Evolutionary conservation across 2,888 invertebrate genomes (phyloP).

Genomic region (Clusia tigrina): DNA sequence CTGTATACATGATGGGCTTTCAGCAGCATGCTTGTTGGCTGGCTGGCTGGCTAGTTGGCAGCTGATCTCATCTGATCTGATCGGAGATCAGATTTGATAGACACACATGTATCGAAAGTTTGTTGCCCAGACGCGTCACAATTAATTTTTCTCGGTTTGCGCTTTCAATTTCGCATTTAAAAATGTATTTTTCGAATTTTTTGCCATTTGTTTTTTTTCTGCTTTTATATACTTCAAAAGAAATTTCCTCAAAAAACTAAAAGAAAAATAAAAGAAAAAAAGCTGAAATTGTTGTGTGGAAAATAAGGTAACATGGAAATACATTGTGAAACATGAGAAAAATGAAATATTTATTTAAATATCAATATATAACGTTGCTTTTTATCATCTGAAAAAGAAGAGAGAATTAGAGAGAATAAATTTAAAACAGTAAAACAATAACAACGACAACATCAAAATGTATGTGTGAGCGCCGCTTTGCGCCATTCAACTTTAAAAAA

Average conservation of each 20-base stretch:
- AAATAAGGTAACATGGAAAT: constrained; percentile 65
- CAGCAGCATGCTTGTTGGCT: too few species aligned
- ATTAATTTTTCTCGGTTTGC: too few species aligned
- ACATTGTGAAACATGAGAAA: constrained; percentile 66
- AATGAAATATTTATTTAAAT: constrained; percentile 15
- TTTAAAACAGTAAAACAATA: constrained; percentile 21
- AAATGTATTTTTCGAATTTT: too few species aligned
- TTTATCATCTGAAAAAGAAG: constrained; percentile 25
- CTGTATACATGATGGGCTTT: too few species aligned
- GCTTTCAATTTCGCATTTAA: too few species aligned
- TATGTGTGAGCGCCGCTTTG: constrained; percentile 53
- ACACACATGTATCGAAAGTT: constrained; percentile 25
- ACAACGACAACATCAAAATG: constrained; percentile 36
- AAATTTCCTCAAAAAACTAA: constrained; percentile 26
- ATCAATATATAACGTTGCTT: constrained; percentile 32
- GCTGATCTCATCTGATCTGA: too few species aligned
- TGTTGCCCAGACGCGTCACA: too few species aligned
- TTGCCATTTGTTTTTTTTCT: constrained; percentile 30
- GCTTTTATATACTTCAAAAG: too few species aligned
- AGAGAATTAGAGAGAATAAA: constrained; percentile 18
- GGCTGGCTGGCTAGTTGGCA: too few species aligned
- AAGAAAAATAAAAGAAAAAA: constrained; percentile 38
- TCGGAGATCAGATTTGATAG: too few species aligned
- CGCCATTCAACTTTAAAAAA: constrained; percentile 36
- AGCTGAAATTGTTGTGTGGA: constrained; percentile 63